Percentiles rank a stretch among this genome's conserved stretches.
phyloP scores from a whole-genome alignment of 2,797 vertebrate species.

The Oophaga sylvatica region DNA sequence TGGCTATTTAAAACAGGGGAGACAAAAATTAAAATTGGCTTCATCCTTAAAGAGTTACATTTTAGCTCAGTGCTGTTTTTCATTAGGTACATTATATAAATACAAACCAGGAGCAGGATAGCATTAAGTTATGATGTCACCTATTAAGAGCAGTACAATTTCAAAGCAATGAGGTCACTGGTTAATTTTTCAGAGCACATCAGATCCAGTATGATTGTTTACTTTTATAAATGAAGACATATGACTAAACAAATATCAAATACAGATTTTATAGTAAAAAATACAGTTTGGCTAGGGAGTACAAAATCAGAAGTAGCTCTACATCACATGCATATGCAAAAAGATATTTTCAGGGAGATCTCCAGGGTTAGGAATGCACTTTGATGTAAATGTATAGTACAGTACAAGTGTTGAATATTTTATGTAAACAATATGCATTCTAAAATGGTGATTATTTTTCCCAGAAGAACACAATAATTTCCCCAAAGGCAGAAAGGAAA shows the following conservation, averaged over 20 bases:
- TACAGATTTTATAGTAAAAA: background rate
- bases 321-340: too few species aligned
- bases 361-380: too few species aligned
- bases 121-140: background rate
- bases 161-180: conserved; percentile 2
- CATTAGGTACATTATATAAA: background rate
- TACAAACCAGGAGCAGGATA: background rate
- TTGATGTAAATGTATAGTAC: too few species aligned
- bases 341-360: too few species aligned
- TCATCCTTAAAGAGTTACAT: background rate
- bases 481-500: too few species aligned
- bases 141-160: background rate
- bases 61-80: background rate
- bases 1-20: too few species aligned
- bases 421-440: too few species aligned
- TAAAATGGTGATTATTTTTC: too few species aligned
- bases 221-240: background rate
- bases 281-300: background rate
- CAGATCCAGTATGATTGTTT: background rate
- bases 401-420: too few species aligned
- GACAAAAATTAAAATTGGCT: too few species aligned
- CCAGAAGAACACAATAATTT: too few species aligned
- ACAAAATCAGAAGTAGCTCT: background rate
- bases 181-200: background rate
- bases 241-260: background rate